These are phyloP conservation scores for Thalassarche chlororhynchos DNA, from an alignment of 2,113 vertebrate species.

Conservation along the genomic window DNA sequence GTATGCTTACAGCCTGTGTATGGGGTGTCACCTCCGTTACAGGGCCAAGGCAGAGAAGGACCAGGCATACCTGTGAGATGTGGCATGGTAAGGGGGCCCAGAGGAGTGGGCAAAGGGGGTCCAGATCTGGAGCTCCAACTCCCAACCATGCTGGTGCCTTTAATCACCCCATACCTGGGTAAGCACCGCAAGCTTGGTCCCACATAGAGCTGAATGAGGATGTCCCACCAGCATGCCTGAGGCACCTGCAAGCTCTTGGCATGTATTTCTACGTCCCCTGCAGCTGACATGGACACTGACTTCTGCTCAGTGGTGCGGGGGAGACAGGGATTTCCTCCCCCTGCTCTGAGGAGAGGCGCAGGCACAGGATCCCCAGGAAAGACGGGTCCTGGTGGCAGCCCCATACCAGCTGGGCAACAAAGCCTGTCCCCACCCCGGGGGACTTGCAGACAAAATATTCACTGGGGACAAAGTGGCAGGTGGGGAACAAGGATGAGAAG, in stretches of 20 bases:
- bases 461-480: background rate
- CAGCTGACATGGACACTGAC: background rate
- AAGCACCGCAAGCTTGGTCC: background rate
- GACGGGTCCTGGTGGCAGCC: background rate
- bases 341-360: background rate
- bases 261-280: background rate
- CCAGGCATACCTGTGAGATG: background rate
- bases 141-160: background rate
- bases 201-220: background rate
- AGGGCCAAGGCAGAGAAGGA: background rate
- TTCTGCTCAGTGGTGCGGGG: background rate
- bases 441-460: background rate
- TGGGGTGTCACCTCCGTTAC: fast-evolving
- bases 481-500: background rate
- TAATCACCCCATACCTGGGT: background rate
- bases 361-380: background rate
- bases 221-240: background rate
- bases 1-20: background rate
- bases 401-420: background rate
- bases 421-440: background rate
- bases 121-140: background rate
- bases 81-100: background rate
- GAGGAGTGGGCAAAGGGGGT: background rate
- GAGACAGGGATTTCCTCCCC: background rate
- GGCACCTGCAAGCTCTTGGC: background rate